These are phyloP conservation scores for Halesus radiatus DNA, from an alignment of 1,140 invertebrate genomes.

Conservation along the genomic window DNA sequence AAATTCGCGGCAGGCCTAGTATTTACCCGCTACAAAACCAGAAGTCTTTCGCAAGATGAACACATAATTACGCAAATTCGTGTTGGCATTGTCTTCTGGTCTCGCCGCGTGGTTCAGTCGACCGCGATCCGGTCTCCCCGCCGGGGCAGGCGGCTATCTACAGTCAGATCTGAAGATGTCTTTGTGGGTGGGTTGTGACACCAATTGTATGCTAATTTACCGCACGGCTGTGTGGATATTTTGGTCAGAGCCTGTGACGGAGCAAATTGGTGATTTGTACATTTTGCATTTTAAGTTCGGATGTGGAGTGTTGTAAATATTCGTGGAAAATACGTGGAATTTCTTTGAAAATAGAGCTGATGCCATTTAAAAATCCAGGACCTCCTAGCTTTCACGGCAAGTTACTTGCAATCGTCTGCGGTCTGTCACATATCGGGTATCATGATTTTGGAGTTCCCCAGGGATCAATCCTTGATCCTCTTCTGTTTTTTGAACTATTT, in stretches of 20 bases:
- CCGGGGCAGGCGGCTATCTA: neutral
- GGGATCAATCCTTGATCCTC: too few relatives aligned
- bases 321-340: too few relatives aligned
- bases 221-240: conserved; percentile 20
- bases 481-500: too few relatives aligned
- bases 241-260: conserved; percentile 31
- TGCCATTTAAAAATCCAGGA: too few relatives aligned
- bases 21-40: neutral
- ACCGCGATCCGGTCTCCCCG: neutral
- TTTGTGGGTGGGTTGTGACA: conserved; percentile 27
- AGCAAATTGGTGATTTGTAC: conserved; percentile 5
- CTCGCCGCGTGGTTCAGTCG: conserved; percentile 18
- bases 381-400: too few relatives aligned
- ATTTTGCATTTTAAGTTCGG: neutral
- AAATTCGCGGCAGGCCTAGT: neutral
- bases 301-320: too few relatives aligned
- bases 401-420: too few relatives aligned
- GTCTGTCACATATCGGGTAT: too few relatives aligned
- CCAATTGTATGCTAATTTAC: conserved; percentile 28
- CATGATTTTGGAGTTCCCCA: too few relatives aligned
- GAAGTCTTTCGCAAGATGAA: conserved; percentile 1
- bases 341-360: too few relatives aligned
- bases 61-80: conserved; percentile 32
- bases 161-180: conserved; percentile 4
- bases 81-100: conserved; percentile 31